Conservation (phyloP, 2,113 vertebrate species). For the Myrmophylax atrothorax region DNA sequence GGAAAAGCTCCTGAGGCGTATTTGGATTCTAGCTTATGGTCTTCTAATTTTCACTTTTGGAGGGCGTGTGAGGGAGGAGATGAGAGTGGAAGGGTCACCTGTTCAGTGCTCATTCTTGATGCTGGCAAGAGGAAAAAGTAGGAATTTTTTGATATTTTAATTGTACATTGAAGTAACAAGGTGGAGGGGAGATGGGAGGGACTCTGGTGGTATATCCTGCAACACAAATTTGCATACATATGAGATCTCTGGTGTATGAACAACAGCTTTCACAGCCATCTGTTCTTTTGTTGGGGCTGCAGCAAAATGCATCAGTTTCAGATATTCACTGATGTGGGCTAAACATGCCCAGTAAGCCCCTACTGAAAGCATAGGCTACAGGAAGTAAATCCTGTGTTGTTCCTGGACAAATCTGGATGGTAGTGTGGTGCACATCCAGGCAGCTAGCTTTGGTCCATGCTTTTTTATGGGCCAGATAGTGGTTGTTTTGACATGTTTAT, state of each 20-base stretch:
- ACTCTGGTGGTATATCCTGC: constrained; percentile 19
- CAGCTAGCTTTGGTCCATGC: not conserved
- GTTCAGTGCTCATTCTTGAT: not conserved
- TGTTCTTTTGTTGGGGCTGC: constrained; percentile 64
- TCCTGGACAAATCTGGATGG: not conserved
- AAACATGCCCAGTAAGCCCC: constrained; percentile 13
- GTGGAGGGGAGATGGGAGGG: not conserved
- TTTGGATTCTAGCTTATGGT: not conserved
- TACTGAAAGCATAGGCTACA: not conserved
- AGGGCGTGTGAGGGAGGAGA: not conserved
- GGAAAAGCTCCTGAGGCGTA: not conserved
- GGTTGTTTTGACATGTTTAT: not conserved
- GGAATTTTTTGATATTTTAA: not conserved
- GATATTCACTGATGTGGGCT: constrained; percentile 44
- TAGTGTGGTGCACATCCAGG: not conserved
- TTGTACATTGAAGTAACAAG: constrained; percentile 20
- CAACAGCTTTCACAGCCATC: constrained; percentile 63
- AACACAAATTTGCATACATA: constrained; percentile 52
- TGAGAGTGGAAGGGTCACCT: not conserved
- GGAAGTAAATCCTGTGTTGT: not conserved
- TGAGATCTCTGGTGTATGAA: constrained; percentile 50
- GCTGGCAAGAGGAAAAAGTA: not conserved
- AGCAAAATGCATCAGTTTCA: constrained; percentile 51
- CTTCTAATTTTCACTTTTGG: not conserved
- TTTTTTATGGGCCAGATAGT: not conserved